phyloP scores from a whole-genome alignment of 2,888 invertebrate genomes.

The Harpalus rufipes region DNA sequence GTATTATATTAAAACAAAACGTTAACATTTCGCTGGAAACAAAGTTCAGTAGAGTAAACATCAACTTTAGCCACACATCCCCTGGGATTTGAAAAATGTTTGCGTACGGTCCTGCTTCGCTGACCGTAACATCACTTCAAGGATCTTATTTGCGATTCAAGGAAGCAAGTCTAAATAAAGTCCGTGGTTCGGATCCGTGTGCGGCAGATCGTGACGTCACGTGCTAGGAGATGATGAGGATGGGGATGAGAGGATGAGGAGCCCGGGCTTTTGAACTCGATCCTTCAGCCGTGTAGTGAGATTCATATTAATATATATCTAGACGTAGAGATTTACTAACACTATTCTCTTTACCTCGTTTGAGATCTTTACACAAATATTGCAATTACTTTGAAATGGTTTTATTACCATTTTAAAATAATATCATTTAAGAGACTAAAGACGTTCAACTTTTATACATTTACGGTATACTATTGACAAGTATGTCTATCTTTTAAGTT shows the following conservation, averaged over 20 bases:
- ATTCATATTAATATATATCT: slow-evolving; percentile 57
- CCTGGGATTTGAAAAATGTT: slow-evolving; percentile 50
- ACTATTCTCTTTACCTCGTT: neutral
- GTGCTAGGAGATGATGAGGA: slow-evolving; percentile 32
- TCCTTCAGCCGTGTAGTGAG: slow-evolving; percentile 19
- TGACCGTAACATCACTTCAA: slow-evolving; percentile 65
- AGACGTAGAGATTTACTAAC: neutral
- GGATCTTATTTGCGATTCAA: slow-evolving; percentile 64
- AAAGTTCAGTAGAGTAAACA: slow-evolving; percentile 51
- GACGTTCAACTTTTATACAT: too few species aligned
- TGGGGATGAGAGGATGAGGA: neutral
- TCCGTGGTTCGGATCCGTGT: slow-evolving; percentile 48
- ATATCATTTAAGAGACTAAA: too few species aligned
- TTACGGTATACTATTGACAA: too few species aligned
- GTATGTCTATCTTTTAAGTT: too few species aligned
- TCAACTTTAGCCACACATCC: slow-evolving; percentile 42
- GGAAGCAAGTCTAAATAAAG: slow-evolving; percentile 61
- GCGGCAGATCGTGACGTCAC: slow-evolving; percentile 50
- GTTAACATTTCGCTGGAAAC: slow-evolving; percentile 51
- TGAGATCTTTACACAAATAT: neutral
- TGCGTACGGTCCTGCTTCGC: slow-evolving; percentile 65
- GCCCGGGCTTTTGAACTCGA: slow-evolving; percentile 28
- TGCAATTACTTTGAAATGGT: slow-evolving; percentile 1
- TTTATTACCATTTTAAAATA: neutral
- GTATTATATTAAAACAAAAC: slow-evolving; percentile 53